These are phyloP conservation scores for Ophraella communa DNA, from an alignment of 2,888 invertebrate genomes.

Conservation along the genomic window DNA sequence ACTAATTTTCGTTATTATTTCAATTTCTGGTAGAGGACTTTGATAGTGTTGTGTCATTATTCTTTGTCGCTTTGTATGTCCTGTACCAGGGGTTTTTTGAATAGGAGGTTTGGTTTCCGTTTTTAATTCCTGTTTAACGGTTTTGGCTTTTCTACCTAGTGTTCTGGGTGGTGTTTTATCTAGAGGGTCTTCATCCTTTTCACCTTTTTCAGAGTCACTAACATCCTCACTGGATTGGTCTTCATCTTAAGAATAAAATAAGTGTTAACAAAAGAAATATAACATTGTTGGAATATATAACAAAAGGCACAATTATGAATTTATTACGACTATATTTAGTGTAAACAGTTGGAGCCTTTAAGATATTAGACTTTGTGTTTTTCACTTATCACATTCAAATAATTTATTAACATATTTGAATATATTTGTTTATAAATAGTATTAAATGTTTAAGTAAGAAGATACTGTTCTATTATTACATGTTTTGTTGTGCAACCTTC, in stretches of 20 bases:
- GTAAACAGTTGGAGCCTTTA: no score
- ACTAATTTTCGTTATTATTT: slow-evolving; percentile 76
- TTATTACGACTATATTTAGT: no score
- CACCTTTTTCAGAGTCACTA: slow-evolving; percentile 46
- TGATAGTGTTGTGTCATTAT: slow-evolving; percentile 82
- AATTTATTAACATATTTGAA: no score
- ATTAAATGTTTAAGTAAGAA: no score
- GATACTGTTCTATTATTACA: no score
- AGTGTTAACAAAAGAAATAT: no score
- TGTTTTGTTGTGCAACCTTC: no score
- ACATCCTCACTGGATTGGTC: slow-evolving; percentile 13
- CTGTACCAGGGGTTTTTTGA: slow-evolving; percentile 55
- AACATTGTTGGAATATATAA: no score
- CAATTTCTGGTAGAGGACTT: slow-evolving; percentile 79
- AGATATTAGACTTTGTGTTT: no score
- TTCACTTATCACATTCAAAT: no score
- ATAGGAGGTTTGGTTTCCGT: slow-evolving; percentile 46
- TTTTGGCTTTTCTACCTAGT: slow-evolving; percentile 64
- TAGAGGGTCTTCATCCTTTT: slow-evolving; percentile 46
- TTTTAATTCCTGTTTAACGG: slow-evolving; percentile 55
- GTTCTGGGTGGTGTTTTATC: slow-evolving; percentile 57
- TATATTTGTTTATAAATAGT: no score
- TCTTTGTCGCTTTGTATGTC: slow-evolving; percentile 63
- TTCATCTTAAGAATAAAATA: slow-evolving; percentile 4
- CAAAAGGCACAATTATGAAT: no score